Conservation (phyloP, 2,888 invertebrate species). For the Hipparchia sbordonii region DNA sequence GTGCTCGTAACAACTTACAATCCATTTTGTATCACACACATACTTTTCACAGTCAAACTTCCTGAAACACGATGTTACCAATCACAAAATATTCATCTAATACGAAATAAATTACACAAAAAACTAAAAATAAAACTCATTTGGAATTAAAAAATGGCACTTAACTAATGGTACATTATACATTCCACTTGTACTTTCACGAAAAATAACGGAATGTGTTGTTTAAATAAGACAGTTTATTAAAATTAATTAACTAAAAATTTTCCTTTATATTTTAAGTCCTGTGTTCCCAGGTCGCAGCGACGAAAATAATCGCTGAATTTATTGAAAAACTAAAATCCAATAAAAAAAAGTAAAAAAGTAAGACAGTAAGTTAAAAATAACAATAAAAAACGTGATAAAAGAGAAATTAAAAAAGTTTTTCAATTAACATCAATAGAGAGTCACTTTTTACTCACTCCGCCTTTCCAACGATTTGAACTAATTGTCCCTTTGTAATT, state of each 20-base stretch:
- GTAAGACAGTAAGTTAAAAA: not conserved
- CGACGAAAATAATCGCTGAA: no score
- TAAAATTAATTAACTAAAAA: not conserved
- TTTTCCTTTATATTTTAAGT: no score
- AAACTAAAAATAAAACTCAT: not conserved
- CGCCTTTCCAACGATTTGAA: slow-evolving; percentile 4
- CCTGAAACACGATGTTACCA: not conserved
- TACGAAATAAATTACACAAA: not conserved
- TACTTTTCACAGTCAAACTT: slow-evolving; percentile 14
- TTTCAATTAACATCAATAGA: not conserved
- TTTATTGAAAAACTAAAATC: no score
- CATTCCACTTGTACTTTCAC: not conserved
- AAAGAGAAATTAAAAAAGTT: not conserved
- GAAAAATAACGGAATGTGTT: not conserved
- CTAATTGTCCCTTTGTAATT: slow-evolving; percentile 22
- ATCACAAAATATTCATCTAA: not conserved
- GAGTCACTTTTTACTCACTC: slow-evolving; percentile 9
- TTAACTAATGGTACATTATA: not conserved
- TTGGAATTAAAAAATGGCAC: slow-evolving; percentile 5
- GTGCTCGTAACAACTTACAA: slow-evolving; percentile 38
- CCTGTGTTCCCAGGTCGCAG: no score
- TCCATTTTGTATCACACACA: slow-evolving; percentile 18
- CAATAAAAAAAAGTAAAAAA: not conserved
- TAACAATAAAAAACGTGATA: no score
- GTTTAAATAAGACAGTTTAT: not conserved